Evolutionary conservation across 2,888 invertebrate genomes (phyloP).

Genomic region (Drosophila incognita): DNA sequence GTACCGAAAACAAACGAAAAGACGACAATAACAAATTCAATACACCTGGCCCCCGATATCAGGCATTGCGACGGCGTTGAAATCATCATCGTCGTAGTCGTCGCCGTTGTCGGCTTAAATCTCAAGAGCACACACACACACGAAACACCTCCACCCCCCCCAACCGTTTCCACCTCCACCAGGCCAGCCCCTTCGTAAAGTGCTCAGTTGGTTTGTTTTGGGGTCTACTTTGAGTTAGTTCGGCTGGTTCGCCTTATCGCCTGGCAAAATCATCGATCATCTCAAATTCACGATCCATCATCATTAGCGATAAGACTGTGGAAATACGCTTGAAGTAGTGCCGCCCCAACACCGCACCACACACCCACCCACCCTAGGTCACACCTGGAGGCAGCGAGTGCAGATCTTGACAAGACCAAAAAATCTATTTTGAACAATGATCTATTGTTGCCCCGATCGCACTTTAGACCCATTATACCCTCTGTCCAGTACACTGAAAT

Average conservation of each 20-base stretch:
- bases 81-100: conserved; percentile 13
- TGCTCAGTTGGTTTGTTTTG: conserved; percentile 10
- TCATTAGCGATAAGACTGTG: conserved; percentile 74
- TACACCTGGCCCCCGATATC: conserved; percentile 42
- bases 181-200: background rate
- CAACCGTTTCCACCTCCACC: background rate
- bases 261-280: conserved; percentile 76
- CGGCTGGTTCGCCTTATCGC: conserved; percentile 38
- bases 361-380: background rate
- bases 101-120: conserved; percentile 52
- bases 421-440: background rate
- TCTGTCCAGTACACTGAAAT: background rate
- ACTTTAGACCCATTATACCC: conserved; percentile 11
- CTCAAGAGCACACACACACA: conserved; percentile 54
- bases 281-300: conserved; percentile 81
- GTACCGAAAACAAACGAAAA: conserved; percentile 22
- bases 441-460: conserved; percentile 13
- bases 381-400: conserved; percentile 21
- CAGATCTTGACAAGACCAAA: conserved; percentile 32
- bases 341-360: conserved; percentile 26
- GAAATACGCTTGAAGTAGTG: conserved; percentile 65
- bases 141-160: background rate
- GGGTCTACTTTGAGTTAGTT: conserved; percentile 6
- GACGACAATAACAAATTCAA: conserved; percentile 24
- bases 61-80: conserved; percentile 8